Conservation (phyloP, 2,113 vertebrate genomes). For the Rhinogobius similis region DNA sequence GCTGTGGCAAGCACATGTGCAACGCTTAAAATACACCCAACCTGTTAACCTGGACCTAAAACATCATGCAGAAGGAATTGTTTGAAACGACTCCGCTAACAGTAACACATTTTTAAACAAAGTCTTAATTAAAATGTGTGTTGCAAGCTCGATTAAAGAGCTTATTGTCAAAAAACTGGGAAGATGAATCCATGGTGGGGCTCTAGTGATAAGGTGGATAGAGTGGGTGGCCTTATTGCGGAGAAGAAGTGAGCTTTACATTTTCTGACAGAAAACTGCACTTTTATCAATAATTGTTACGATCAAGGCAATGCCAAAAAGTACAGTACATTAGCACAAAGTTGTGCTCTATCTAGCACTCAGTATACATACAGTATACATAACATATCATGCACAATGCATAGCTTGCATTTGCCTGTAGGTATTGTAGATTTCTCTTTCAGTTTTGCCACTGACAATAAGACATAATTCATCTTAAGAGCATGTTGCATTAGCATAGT, state of each 20-base stretch:
- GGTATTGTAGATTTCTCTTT: too few species aligned
- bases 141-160: background rate
- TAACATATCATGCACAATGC: too few species aligned
- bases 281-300: too few species aligned
- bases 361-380: background rate
- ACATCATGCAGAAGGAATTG: background rate
- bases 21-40: conserved; percentile 18
- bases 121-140: background rate
- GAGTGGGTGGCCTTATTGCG: background rate
- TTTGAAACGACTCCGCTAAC: too few species aligned
- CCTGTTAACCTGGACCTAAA: conserved; percentile 10
- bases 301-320: background rate
- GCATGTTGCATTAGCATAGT: too few species aligned
- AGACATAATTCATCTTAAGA: background rate
- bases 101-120: background rate
- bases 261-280: background rate
- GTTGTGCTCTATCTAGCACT: too few species aligned
- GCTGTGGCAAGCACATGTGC: conserved; percentile 16
- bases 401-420: too few species aligned
- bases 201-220: too few species aligned
- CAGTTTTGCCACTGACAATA: background rate
- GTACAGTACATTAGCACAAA: background rate
- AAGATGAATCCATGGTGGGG: too few species aligned
- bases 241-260: background rate
- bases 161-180: background rate